Conservation (phyloP, 2,888 invertebrate species). For the Argyra leucocephala region DNA sequence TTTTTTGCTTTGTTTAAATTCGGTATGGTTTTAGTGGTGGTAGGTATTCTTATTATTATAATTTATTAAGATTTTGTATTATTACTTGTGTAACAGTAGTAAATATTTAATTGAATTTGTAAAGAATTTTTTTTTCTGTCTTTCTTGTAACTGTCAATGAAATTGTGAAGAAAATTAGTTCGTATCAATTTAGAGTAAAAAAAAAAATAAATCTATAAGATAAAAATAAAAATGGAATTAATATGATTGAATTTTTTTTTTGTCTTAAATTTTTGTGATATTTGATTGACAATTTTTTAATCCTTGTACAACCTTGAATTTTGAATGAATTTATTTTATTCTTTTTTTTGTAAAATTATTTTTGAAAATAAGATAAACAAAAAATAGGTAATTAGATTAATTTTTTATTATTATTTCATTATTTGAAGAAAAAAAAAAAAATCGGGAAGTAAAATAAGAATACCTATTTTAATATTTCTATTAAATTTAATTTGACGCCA, state of each 20-base stretch:
- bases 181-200: too few species aligned
- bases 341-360: too few species aligned
- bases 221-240: neutral
- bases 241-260: neutral
- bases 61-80: neutral
- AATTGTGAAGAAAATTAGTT: neutral
- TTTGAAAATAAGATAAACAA: neutral
- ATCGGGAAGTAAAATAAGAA: too few species aligned
- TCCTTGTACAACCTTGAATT: neutral
- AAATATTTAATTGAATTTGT: neutral
- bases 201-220: neutral
- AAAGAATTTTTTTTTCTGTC: neutral
- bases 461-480: too few species aligned
- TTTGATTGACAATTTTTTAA: constrained; percentile 1
- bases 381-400: neutral
- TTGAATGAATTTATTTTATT: neutral
- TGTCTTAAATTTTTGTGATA: neutral
- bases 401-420: neutral
- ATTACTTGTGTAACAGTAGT: neutral
- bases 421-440: too few species aligned
- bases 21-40: neutral
- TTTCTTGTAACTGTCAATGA: neutral
- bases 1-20: neutral
- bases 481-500: too few species aligned
- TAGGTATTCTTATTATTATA: neutral